These are phyloP conservation scores for Colletes collaris DNA, from an alignment of 2,888 invertebrate species.

Conservation along the genomic window DNA sequence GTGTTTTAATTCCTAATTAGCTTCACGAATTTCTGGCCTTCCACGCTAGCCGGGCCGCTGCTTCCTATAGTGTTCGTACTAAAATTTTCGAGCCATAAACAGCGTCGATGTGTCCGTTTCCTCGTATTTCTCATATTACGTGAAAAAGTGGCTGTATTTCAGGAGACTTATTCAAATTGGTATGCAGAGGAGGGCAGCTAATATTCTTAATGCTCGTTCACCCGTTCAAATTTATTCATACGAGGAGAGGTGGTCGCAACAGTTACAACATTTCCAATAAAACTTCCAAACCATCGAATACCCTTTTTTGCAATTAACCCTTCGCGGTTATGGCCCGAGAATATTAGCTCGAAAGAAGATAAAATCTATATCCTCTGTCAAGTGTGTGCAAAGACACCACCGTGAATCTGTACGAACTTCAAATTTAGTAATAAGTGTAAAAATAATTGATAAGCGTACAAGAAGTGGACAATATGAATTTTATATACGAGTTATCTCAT, in stretches of 20 bases:
- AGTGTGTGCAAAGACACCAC: no score
- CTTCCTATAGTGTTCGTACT: slow-evolving; percentile 8
- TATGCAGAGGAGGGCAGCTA: not conserved
- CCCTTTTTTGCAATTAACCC: no score
- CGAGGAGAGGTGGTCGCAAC: not conserved
- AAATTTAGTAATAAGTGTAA: no score
- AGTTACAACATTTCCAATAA: slow-evolving; percentile 5
- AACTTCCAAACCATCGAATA: not conserved
- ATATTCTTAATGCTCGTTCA: not conserved
- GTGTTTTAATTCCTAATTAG: slow-evolving; percentile 24
- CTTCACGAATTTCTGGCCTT: not conserved
- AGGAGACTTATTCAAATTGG: not conserved
- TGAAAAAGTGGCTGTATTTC: slow-evolving; percentile 2
- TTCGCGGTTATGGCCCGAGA: no score
- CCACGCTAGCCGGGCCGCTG: not conserved
- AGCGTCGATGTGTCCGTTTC: not conserved
- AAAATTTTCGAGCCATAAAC: slow-evolving; percentile 11
- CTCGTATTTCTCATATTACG: not conserved
- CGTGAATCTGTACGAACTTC: no score
- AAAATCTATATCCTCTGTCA: no score
- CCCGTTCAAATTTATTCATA: no score
- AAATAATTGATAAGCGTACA: no score
- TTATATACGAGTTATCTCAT: no score
- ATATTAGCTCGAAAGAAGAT: no score
- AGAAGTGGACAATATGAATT: no score